Conservation (phyloP, 2,888 invertebrate species). For the Tipula lateralis region DNA sequence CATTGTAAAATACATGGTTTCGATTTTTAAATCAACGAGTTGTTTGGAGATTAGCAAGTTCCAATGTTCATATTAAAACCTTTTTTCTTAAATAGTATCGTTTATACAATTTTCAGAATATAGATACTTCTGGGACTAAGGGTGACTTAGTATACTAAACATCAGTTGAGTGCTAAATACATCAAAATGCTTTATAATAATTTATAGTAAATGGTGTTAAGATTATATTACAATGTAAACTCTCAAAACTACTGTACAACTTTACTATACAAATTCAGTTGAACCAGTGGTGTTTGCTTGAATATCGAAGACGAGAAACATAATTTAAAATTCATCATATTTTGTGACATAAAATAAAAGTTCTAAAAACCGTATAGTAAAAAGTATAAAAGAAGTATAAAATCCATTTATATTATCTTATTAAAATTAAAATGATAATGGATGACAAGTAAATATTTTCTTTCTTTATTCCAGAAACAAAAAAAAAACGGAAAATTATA, state of each 20-base stretch:
- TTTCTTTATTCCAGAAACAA: not conserved
- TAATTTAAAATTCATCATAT: not conserved
- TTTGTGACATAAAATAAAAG: not conserved
- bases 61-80: too few species aligned
- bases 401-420: slow-evolving; percentile 19
- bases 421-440: not conserved
- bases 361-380: not conserved
- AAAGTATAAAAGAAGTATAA: not conserved
- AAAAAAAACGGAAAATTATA: not conserved
- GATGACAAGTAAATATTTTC: slow-evolving; percentile 19
- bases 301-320: not conserved
- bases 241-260: not conserved
- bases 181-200: too few species aligned
- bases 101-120: too few species aligned
- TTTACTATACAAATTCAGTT: not conserved
- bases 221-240: not conserved
- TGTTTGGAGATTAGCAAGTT: too few species aligned
- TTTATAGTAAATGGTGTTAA: not conserved
- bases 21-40: too few species aligned
- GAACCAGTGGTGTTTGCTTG: not conserved
- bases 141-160: too few species aligned
- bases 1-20: too few species aligned
- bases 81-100: too few species aligned
- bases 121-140: too few species aligned
- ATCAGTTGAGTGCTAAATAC: too few species aligned